Evolutionary conservation across 2,888 invertebrate species (phyloP), one percentile per base, ranked within the genome.

Genomic region (Leptopilina myrica): DNA sequence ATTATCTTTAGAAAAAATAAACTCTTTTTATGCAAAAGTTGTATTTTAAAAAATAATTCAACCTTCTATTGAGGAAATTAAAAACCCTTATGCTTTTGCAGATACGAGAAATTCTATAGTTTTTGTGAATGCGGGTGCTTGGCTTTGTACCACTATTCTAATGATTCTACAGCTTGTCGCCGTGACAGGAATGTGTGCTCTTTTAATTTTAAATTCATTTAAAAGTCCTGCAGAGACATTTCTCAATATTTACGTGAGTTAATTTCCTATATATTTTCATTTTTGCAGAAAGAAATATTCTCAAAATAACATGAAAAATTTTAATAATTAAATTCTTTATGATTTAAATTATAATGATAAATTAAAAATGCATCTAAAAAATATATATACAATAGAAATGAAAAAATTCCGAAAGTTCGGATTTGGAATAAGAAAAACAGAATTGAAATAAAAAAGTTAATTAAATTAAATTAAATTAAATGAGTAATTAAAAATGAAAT

Each of bases 101-200:
- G 86, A 59, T 76, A 76, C 49, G n/a, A 67, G 62, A 20, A 76
- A 64, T 65, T 62, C 79, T 12, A 64, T 77, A 46, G 80, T 83
- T 64, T 85, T 86, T 11, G 80, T 81, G 5, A 85, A 86, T 53
- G 83, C 82, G 62, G 84, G 82, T 62, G 80, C 84, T 20, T 84
- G 83, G 83, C 12, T 83, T 11, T 78, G 82, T 69, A 82, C 83
- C 15, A 78, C 85, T 59, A 78, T 85, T 64, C 76, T 80, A 4
- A 59, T 85, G 33, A 62, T 64, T 15, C 77, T 84, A 7, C 79
- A 85, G 5, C 79, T 86, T 14, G 62, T 82, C 7, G 79, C 81
- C 14, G 78, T 81, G 6, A 7, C 78, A 46, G n/a, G 46, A 59
- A 82, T 83, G 75, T 66, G 82, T 49, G 77, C 84, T 75, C 79